Evolutionary conservation across 64 coral and sea anemone species (phyloP), one percentile per base, ranked within the genome.

Genomic region (Trachythela sp.): DNA sequence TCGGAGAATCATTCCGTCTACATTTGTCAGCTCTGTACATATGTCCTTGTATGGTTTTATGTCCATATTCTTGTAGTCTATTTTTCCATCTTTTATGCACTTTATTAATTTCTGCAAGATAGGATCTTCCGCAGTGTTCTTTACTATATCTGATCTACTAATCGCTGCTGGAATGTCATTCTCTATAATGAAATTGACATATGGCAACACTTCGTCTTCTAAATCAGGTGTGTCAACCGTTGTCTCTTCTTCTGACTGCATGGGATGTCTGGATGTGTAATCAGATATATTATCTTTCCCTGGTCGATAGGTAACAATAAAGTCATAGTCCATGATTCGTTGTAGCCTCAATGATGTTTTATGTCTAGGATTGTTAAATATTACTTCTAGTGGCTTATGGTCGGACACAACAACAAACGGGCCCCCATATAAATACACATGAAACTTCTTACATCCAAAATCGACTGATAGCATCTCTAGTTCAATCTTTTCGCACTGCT

Each of bases 381-480:
- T 64, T 18, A 64, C 56, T 1, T 77, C 87, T 35, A 77, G 70
- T 45, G 87, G 87, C 41, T 89, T 84, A 9, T 85, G 89, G 80
- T 84, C 88, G 20, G 45, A 51, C 38, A 76, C 27, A 22, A 80
- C 88, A 50, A 30, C 32, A 13, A 64, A 45, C 18, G 8, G 41
- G 27, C 17, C 31, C 15, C 80, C 2, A 4, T 58, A 67, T 34
- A 40, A 77, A 84, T 84, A 90, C 51, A 32, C 52, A 32, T 90
- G 77, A 48, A 85, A 90, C 36, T 37, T 24, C 39, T 85, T 49
- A 67, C 89, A 90, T 32, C 89, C 89, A 67, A 54, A 90, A 34
- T 80, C 89, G 15, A 90, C 77, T 54, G 50, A 42, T 22, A 84
- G 71, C 80, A 85, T 26, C 40, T 92, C 86, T 38, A 45, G 56